Conservation (phyloP, 2,888 invertebrate genomes). For the Chirona hameri region DNA sequence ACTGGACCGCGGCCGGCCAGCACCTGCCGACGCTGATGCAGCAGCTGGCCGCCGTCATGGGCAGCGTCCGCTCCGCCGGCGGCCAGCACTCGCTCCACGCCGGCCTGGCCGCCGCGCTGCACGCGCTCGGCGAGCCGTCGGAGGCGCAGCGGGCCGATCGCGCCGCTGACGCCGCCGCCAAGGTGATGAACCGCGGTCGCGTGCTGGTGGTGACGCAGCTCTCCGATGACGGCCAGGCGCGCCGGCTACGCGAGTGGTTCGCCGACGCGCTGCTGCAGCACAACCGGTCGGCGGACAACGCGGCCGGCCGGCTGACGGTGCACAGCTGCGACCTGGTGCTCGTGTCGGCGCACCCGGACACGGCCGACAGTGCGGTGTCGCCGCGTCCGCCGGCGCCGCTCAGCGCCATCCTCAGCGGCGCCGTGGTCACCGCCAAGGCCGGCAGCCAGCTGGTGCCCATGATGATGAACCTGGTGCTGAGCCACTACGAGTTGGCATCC, state of each 20-base stretch:
- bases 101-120: conserved; percentile 6
- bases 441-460: conserved; percentile 65
- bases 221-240: conserved; percentile 79
- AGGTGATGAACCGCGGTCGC: conserved; percentile 63
- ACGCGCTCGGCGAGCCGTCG: background rate
- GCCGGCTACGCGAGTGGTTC: conserved; percentile 81
- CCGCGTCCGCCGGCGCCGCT: conserved; percentile 57
- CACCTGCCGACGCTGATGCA: background rate
- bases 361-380: conserved; percentile 70
- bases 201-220: conserved; percentile 89
- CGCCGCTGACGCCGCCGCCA: conserved; percentile 49
- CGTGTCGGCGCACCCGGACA: conserved; percentile 80
- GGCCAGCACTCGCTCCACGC: background rate
- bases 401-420: conserved; percentile 41
- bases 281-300: conserved; percentile 66
- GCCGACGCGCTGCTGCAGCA: conserved; percentile 74
- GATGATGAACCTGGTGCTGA: conserved; percentile 53
- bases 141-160: conserved; percentile 63
- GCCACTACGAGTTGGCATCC: conserved; percentile 86
- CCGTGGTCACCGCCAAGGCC: conserved; percentile 55
- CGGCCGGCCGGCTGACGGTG: conserved; percentile 59
- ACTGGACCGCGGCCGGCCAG: background rate
- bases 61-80: no score
- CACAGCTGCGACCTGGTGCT: conserved; percentile 87
- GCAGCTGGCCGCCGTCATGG: background rate